These are phyloP conservation scores for Macrotis lagotis DNA, from an alignment of 2,113 vertebrate genomes.

Conservation along the genomic window DNA sequence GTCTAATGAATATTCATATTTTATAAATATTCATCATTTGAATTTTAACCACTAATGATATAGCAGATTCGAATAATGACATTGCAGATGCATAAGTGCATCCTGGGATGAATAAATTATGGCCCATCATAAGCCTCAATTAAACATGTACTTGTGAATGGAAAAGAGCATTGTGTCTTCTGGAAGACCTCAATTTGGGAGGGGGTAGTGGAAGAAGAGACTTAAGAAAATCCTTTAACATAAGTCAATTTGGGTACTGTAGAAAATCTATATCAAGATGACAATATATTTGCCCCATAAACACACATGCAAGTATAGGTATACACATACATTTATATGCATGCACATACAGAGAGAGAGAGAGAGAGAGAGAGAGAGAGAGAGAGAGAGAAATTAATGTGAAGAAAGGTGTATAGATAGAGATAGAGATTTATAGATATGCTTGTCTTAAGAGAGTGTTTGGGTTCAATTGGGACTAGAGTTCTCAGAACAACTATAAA, in stretches of 20 bases:
- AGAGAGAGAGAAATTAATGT: too few species aligned
- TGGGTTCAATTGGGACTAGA: background rate
- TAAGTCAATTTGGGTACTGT: background rate
- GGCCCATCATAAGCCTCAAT: slow-evolving; percentile 1
- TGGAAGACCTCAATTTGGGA: background rate
- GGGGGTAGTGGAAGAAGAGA: too few species aligned
- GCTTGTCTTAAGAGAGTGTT: background rate
- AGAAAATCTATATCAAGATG: too few species aligned
- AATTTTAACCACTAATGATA: slow-evolving; percentile 45
- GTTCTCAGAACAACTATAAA: background rate
- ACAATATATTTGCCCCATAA: too few species aligned
- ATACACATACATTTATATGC: too few species aligned
- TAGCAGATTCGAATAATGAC: slow-evolving; percentile 54
- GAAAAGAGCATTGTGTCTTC: background rate
- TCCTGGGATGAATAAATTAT: slow-evolving; percentile 41
- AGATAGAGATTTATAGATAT: background rate
- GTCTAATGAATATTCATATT: slow-evolving; percentile 56
- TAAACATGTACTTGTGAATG: slow-evolving; percentile 37
- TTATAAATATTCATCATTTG: slow-evolving; percentile 51
- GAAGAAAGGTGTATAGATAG: too few species aligned
- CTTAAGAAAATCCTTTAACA: background rate
- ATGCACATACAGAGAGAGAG: too few species aligned
- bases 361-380: too few species aligned
- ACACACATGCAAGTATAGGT: too few species aligned
- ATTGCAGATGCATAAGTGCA: slow-evolving; percentile 41